Evolutionary conservation across 2,888 invertebrate species (phyloP).

Genomic region (Dryocosmus kuriphilus): DNA sequence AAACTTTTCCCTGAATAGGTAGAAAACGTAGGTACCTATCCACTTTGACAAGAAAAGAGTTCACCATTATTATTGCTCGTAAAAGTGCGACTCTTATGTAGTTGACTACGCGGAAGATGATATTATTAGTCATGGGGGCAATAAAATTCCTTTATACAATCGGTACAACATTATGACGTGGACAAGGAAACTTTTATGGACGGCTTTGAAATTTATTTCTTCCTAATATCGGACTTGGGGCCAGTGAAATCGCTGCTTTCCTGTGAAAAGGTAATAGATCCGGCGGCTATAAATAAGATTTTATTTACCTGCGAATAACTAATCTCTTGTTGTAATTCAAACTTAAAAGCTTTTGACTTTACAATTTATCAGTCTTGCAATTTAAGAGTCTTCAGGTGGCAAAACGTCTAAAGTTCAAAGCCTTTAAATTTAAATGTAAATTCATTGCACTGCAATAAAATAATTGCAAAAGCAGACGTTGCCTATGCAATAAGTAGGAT

Average conservation of each 20-base stretch:
- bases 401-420: too few species aligned
- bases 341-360: too few species aligned
- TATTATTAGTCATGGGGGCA: neutral
- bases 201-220: neutral
- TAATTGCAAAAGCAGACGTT: too few species aligned
- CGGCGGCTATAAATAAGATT: too few species aligned
- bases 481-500: too few species aligned
- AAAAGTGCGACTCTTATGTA: neutral
- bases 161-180: neutral
- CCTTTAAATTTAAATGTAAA: too few species aligned
- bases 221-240: neutral
- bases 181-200: neutral
- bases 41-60: constrained; percentile 2
- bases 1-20: neutral
- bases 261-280: too few species aligned
- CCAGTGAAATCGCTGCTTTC: neutral
- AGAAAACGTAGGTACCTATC: neutral
- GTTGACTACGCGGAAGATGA: neutral
- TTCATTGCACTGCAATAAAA: too few species aligned
- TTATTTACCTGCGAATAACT: too few species aligned
- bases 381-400: too few species aligned
- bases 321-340: too few species aligned
- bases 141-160: neutral
- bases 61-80: neutral
- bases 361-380: too few species aligned